Base-by-base conservation (phyloP, 2,113 vertebrate species). In the Setophaga kirtlandii region DNA sequence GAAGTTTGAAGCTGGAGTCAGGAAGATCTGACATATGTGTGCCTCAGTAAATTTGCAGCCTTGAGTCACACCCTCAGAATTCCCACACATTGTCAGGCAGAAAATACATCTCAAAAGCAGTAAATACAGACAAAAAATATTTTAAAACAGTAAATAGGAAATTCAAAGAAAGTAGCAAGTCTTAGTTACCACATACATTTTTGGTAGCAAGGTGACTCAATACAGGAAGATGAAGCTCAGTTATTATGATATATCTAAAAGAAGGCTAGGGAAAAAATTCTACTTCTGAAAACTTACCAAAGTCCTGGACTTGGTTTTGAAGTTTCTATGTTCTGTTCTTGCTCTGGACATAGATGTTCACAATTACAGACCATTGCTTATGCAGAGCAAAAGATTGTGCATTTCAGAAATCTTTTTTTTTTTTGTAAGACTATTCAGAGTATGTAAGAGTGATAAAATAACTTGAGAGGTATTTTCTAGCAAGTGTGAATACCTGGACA, bases 61-160 rank as follows among this genome's bases (percentile, higher is more conserved):
- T 67, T 87, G 60, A 84, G 46, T 94, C 82, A 93, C 69, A 70
- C 19, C 55, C 30, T 95, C 77, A 83, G 52, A 75, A 52, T 78
- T 94, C 35, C 62, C 78, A 93, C 62, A 49, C 22, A 21, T 52
- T 89, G 13, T 68, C 65, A 87, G 56, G 21, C 47, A 91, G 55
- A 79, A 24, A 84, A 52, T 52, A 37, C 13, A 44, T 67, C 31
- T 91, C 52, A 83, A 94, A 93, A 71, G 16, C 56, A 60, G 35
- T 55, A 93, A 97, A 75, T 6, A 78, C 35, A 95, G 55, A 62
- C 28, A 59, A 47, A 21, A 75, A 22, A 67, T 2, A 70, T 52
- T 89, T 90, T 52, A 63, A 84, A 94, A 84, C 39, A 92, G 49
- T n/a, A 89, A 83, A 62, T n/a, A 75, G 27, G 24, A 89, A 94